A percentile compares a stretch with the other conserved stretches of the same genome.
These are phyloP conservation scores for Oreamnos americanus DNA, from an alignment of 2,113 vertebrate species.

Conservation along the genomic window DNA sequence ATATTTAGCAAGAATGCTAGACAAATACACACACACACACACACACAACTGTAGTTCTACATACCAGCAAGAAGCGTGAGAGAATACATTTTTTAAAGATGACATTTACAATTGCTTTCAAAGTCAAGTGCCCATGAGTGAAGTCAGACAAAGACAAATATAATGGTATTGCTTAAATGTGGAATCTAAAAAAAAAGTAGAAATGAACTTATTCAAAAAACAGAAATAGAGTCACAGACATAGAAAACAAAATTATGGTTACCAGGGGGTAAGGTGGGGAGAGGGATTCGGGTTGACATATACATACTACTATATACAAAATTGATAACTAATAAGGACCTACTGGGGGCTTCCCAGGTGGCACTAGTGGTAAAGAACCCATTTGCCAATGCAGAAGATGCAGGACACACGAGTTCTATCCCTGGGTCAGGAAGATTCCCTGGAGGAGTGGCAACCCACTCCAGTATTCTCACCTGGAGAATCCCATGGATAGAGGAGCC, in stretches of 20 bases:
- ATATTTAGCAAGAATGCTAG: background rate
- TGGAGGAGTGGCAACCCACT: background rate
- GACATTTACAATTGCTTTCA: background rate
- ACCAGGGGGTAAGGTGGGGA: background rate
- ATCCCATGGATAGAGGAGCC: background rate
- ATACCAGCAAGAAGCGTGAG: background rate
- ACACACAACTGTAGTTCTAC: background rate
- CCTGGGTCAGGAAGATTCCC: background rate
- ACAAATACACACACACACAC: background rate
- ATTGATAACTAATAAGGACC: background rate
- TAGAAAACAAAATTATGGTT: background rate
- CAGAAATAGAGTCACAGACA: background rate
- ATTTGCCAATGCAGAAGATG: background rate
- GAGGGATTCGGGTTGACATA: background rate
- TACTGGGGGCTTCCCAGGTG: background rate
- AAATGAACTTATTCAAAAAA: background rate
- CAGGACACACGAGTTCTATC: background rate
- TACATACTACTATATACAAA: background rate
- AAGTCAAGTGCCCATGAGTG: background rate
- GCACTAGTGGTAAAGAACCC: background rate
- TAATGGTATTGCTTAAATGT: background rate
- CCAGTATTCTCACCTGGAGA: background rate
- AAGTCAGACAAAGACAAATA: background rate
- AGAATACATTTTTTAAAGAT: background rate
- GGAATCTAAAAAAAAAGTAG: background rate